These are phyloP conservation scores for Hyalella azteca DNA, from an alignment of 2,888 invertebrate genomes.

Conservation along the genomic window DNA sequence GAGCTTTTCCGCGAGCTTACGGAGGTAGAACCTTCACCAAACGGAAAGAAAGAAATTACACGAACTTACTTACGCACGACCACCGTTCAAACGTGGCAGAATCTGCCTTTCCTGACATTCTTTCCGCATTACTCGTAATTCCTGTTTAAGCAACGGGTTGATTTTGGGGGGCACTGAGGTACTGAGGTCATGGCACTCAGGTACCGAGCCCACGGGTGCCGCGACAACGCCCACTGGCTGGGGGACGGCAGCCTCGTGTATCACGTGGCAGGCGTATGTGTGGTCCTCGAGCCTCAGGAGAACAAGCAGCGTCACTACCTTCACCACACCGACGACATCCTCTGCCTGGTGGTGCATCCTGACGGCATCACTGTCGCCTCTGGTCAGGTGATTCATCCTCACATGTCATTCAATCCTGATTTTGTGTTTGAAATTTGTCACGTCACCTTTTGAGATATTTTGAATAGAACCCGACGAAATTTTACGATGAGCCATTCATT, in stretches of 20 bases:
- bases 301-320: conserved; percentile 64
- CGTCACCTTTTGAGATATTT: neutral
- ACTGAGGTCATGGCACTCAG: too few relatives aligned
- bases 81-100: too few relatives aligned
- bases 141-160: neutral
- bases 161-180: too few relatives aligned
- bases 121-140: neutral
- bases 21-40: too few relatives aligned
- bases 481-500: neutral
- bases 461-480: neutral
- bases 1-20: too few relatives aligned
- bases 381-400: conserved; percentile 62
- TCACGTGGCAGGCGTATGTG: conserved; percentile 64
- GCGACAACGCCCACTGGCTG: conserved; percentile 64
- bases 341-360: conserved; percentile 64
- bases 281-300: conserved; percentile 63
- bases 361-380: conserved; percentile 64
- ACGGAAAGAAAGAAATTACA: too few relatives aligned
- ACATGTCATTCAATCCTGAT: neutral
- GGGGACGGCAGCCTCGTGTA: conserved; percentile 64
- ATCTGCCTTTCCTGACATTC: too few relatives aligned
- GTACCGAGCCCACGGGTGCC: conserved; percentile 65
- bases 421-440: neutral
- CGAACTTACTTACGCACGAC: too few relatives aligned
- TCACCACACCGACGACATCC: conserved; percentile 65